These are phyloP conservation scores for Eriocheir sinensis DNA, from an alignment of 1,140 invertebrate genomes.

Conservation along the genomic window DNA sequence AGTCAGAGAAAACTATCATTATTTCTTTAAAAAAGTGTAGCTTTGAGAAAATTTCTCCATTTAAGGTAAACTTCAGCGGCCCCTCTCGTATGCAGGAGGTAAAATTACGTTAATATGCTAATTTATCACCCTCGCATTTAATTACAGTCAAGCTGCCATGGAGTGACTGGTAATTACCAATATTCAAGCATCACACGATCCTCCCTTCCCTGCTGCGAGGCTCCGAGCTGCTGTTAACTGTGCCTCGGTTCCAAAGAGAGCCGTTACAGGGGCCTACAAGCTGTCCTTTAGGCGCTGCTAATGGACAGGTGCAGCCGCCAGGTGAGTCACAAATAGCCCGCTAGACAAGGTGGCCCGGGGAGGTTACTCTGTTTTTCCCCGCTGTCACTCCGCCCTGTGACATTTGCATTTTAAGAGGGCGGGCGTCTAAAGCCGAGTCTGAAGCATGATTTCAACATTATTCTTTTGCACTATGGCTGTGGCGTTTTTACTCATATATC, in stretches of 20 bases:
- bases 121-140: background rate
- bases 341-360: background rate
- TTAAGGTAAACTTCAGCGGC: background rate
- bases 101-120: constrained; percentile 17
- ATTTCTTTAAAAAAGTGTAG: background rate
- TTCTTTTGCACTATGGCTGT: too few relatives aligned
- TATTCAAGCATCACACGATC: background rate
- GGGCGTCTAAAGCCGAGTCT: background rate
- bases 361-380: background rate
- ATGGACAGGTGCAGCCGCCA: background rate
- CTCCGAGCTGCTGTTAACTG: background rate
- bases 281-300: background rate
- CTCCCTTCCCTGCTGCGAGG: background rate
- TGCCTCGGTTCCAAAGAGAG: background rate
- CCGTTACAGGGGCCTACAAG: background rate
- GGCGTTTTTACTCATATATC: background rate
- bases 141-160: background rate
- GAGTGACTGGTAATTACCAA: background rate
- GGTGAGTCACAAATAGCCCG: constrained; percentile 8
- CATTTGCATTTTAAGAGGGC: constrained; percentile 5
- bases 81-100: background rate
- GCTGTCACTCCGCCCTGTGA: background rate
- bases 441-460: constrained; percentile 7
- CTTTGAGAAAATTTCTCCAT: background rate
- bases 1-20: background rate